These are phyloP conservation scores for Cheirogaleus medius DNA, from an alignment of 2,113 vertebrate genomes.

Conservation along the genomic window DNA sequence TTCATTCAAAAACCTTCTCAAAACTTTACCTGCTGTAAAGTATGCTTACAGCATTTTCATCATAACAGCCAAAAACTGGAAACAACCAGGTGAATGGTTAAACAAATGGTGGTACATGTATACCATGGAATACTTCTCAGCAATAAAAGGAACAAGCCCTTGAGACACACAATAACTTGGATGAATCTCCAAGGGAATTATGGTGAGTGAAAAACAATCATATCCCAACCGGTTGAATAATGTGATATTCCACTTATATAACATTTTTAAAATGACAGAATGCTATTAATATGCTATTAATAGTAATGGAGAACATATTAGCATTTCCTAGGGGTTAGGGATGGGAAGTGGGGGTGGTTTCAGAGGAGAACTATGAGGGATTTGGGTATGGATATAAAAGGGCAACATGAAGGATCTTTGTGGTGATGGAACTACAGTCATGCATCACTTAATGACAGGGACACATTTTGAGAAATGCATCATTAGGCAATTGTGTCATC, in stretches of 20 bases:
- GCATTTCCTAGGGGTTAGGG: neutral
- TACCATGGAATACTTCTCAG: too few species aligned
- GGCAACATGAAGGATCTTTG: too few species aligned
- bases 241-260: neutral
- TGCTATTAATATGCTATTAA: neutral
- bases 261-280: neutral
- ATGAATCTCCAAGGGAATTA: neutral
- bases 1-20: neutral
- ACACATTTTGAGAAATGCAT: neutral
- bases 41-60: neutral
- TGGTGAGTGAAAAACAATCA: neutral
- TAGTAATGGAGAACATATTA: neutral
- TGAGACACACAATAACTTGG: neutral
- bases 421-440: neutral
- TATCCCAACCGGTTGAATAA: neutral
- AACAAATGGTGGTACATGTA: neutral
- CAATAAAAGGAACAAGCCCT: neutral
- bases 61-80: neutral
- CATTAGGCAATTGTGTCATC: neutral
- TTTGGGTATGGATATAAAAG: neutral
- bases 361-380: too few species aligned
- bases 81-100: neutral
- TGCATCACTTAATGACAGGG: neutral
- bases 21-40: neutral
- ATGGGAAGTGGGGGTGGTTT: rapidly evolving